Conservation (phyloP, 2,113 vertebrate species). For the Cavia porcellus region DNA sequence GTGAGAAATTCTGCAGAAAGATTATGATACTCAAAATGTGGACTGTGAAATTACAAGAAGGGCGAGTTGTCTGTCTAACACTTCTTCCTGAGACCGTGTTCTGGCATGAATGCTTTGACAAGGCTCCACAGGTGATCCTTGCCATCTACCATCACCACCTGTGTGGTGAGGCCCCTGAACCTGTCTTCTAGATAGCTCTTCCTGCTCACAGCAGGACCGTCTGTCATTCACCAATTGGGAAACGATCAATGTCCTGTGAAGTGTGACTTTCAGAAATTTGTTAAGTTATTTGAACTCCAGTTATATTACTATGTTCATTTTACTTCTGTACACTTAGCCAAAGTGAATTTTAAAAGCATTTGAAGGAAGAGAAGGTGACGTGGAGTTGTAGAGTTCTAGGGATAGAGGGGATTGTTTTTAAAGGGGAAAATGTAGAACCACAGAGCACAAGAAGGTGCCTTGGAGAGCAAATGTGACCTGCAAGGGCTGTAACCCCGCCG, state of each 20-base stretch:
- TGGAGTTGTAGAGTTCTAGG: neutral
- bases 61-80: neutral
- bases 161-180: neutral
- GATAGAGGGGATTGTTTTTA: neutral
- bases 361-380: neutral
- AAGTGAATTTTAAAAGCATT: constrained; percentile 28
- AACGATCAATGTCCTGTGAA: neutral
- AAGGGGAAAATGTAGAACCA: neutral
- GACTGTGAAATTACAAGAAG: neutral
- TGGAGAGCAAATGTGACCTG: neutral
- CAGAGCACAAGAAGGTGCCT: neutral
- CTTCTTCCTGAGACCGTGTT: neutral
- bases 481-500: too few relatives aligned
- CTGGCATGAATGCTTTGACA: neutral
- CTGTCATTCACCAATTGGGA: neutral
- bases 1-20: neutral
- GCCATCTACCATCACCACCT: too few relatives aligned
- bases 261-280: neutral
- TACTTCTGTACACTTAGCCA: neutral
- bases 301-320: neutral
- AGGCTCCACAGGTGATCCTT: neutral
- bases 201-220: neutral
- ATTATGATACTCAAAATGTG: neutral
- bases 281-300: neutral
- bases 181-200: neutral